Evolutionary conservation across 2,888 invertebrate species (phyloP).

Genomic region (Drosophila phalerata): DNA sequence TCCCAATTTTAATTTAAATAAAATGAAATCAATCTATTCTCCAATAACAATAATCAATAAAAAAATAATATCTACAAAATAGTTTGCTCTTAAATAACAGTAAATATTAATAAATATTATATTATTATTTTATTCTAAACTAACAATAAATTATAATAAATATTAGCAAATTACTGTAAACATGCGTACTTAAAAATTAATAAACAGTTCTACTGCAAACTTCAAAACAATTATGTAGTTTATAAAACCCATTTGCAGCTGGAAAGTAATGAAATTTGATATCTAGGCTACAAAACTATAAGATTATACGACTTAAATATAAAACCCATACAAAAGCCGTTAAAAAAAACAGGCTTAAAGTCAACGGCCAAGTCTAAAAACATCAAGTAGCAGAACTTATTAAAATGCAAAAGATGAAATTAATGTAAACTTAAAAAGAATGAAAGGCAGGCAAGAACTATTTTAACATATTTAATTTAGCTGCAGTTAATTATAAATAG

Average conservation of each 20-base stretch:
- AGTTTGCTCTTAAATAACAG: too few relatives aligned
- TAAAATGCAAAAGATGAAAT: conserved; percentile 14
- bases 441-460: background rate
- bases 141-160: background rate
- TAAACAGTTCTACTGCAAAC: background rate
- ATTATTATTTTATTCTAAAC: too few relatives aligned
- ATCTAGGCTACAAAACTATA: background rate
- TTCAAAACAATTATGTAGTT: background rate
- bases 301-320: background rate
- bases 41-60: too few relatives aligned
- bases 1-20: too few relatives aligned
- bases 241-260: background rate
- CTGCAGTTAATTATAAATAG: conserved; percentile 26
- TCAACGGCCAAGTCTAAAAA: background rate
- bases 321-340: background rate
- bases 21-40: too few relatives aligned
- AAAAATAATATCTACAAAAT: too few relatives aligned
- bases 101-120: too few relatives aligned
- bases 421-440: conserved; percentile 3
- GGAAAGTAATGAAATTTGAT: conserved; percentile 12
- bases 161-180: background rate
- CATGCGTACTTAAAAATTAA: background rate
- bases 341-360: conserved; percentile 10
- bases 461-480: conserved; percentile 19
- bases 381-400: conserved; percentile 15